These are phyloP conservation scores for Cephus runcator DNA, from an alignment of 2,888 invertebrate species.

Conservation along the genomic window DNA sequence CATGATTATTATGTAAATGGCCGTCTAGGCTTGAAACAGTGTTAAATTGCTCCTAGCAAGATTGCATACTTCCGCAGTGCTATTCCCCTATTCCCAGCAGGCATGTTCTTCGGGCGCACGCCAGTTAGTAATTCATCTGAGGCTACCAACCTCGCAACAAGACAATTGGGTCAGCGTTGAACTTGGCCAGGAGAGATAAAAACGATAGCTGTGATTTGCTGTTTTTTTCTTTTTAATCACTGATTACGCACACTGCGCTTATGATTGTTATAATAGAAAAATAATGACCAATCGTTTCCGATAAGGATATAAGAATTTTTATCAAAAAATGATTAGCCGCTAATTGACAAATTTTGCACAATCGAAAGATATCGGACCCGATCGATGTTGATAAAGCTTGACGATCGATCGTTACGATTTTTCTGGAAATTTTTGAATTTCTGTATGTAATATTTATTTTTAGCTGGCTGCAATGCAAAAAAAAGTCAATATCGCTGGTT, in stretches of 20 bases:
- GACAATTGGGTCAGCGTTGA: slow-evolving; percentile 4
- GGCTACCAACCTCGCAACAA: slow-evolving; percentile 5
- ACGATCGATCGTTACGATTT: no score
- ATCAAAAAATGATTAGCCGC: neutral
- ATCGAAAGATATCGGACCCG: neutral
- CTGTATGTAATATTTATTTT: no score
- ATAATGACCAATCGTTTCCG: neutral
- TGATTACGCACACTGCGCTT: no score
- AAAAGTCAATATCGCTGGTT: no score
- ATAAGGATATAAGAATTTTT: neutral
- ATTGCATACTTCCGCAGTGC: slow-evolving; percentile 28
- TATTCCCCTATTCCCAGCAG: slow-evolving; percentile 10
- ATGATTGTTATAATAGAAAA: no score
- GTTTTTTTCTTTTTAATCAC: no score
- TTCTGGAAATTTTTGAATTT: no score
- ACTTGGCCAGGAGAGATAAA: neutral
- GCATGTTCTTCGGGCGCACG: slow-evolving; percentile 20
- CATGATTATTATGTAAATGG: slow-evolving; percentile 35
- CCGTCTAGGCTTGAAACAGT: slow-evolving; percentile 25
- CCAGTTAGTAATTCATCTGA: slow-evolving; percentile 30
- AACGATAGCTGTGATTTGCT: neutral
- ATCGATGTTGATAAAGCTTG: neutral
- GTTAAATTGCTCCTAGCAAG: slow-evolving; percentile 32
- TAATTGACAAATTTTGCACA: no score
- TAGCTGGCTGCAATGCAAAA: no score